Evolutionary conservation across 2,113 vertebrate species (phyloP).

Genomic region (Callocephalon fimbriatum): DNA sequence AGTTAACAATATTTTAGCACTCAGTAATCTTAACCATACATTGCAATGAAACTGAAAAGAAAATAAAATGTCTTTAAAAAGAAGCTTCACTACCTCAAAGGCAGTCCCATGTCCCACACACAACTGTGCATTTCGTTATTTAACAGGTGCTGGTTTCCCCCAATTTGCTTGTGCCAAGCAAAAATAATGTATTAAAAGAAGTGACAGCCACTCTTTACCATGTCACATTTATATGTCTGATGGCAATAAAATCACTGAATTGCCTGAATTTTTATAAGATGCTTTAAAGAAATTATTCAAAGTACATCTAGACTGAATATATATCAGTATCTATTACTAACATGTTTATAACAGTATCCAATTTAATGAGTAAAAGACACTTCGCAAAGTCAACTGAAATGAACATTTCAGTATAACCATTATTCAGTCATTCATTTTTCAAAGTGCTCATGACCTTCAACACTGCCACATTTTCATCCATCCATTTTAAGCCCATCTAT

Average conservation of each 20-base stretch:
- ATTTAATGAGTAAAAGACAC: not conserved
- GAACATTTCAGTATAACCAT: not conserved
- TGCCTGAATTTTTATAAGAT: slow-evolving; percentile 9
- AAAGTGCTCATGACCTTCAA: not conserved
- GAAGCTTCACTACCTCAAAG: not conserved
- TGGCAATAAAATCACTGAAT: slow-evolving; percentile 28
- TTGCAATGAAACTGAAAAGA: not conserved
- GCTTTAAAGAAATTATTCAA: slow-evolving; percentile 15
- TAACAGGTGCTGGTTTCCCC: not conserved
- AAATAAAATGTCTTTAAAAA: not conserved
- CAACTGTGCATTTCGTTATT: not conserved
- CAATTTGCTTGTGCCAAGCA: not conserved
- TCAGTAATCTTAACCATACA: not conserved
- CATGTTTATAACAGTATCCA: not conserved
- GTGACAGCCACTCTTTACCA: not conserved
- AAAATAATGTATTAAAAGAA: slow-evolving; percentile 42
- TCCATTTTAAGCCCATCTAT: not conserved
- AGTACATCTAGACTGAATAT: slow-evolving; percentile 23
- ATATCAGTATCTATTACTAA: not conserved
- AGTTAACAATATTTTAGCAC: not conserved
- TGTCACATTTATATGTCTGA: not conserved
- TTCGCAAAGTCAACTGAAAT: not conserved
- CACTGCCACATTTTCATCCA: not conserved
- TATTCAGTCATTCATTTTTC: not conserved
- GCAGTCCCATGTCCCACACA: not conserved